phyloP scores from a whole-genome alignment of 2,797 vertebrate genomes.

The Passerculus sandwichensis region DNA sequence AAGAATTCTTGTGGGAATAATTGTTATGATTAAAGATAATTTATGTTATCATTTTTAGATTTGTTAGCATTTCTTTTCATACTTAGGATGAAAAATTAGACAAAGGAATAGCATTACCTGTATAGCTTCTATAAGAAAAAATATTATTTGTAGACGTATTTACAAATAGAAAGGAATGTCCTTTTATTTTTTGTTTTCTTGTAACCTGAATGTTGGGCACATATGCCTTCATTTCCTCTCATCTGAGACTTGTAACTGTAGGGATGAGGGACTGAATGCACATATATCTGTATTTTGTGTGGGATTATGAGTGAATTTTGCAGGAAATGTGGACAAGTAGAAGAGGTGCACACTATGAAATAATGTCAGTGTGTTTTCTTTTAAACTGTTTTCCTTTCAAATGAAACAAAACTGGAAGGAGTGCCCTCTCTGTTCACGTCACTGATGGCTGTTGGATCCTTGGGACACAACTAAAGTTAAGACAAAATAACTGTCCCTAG shows the following conservation, averaged over 20 bases:
- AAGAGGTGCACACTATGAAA: not conserved
- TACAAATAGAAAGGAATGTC: not conserved
- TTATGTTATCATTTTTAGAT: not conserved
- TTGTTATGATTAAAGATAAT: not conserved
- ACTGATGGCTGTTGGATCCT: not conserved
- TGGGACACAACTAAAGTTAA: not conserved
- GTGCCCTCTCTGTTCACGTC: not conserved
- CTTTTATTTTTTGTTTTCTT: not conserved
- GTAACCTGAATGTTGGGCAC: not conserved
- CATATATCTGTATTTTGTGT: not conserved
- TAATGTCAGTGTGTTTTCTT: not conserved
- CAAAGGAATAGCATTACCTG: not conserved
- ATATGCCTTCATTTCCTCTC: not conserved
- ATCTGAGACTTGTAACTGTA: not conserved
- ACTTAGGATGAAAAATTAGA: not conserved
- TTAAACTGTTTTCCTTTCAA: not conserved
- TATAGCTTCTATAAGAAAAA: not conserved
- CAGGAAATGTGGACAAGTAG: not conserved
- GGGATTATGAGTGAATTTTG: not conserved
- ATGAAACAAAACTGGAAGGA: not conserved
- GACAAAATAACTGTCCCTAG: not conserved
- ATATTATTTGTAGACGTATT: not conserved
- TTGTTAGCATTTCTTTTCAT: not conserved
- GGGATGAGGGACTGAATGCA: not conserved
- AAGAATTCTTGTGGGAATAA: not conserved